These are phyloP conservation scores for Iphiclides podalirius DNA, from an alignment of 2,888 invertebrate genomes.

Conservation along the genomic window DNA sequence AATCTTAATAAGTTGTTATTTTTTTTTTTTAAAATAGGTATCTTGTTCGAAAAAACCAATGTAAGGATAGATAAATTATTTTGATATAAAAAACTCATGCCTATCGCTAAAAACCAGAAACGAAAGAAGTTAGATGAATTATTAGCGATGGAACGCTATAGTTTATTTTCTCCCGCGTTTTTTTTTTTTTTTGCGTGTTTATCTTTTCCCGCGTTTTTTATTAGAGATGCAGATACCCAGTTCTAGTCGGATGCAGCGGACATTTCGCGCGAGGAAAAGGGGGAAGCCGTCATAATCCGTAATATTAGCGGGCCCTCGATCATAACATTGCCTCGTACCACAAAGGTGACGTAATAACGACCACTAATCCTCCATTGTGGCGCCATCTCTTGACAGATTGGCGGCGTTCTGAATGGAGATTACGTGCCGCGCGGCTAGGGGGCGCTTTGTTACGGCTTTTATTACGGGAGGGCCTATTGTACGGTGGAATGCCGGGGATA, in stretches of 20 bases:
- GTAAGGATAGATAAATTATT: too few relatives aligned
- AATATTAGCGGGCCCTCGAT: conserved; percentile 72
- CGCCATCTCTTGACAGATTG: conserved; percentile 78
- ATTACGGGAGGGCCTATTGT: conserved; percentile 65
- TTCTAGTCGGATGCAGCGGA: conserved; percentile 16
- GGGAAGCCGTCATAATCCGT: conserved; percentile 73
- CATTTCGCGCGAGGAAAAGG: conserved; percentile 45
- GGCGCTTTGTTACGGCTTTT: conserved; percentile 62
- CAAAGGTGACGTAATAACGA: conserved; percentile 76
- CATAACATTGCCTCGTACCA: conserved; percentile 60
- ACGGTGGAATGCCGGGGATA: conserved; percentile 43
- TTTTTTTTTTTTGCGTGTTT: too few relatives aligned
- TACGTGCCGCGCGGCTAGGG: conserved; percentile 51
- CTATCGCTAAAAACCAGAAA: too few relatives aligned
- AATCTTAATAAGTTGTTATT: too few relatives aligned
- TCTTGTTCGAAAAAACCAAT: too few relatives aligned
- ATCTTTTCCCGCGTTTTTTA: too few relatives aligned
- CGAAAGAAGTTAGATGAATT: too few relatives aligned
- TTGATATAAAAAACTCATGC: too few relatives aligned
- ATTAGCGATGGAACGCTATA: too few relatives aligned
- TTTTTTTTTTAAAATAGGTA: too few relatives aligned
- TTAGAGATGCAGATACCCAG: conserved; percentile 10
- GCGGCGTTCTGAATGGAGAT: conserved; percentile 66
- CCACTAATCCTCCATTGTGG: conserved; percentile 75
- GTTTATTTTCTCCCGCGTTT: too few relatives aligned